Evolutionary conservation across 2,888 invertebrate genomes (phyloP), one percentile per base, ranked within the genome.

Genomic region (Oxycera nigricornis): DNA sequence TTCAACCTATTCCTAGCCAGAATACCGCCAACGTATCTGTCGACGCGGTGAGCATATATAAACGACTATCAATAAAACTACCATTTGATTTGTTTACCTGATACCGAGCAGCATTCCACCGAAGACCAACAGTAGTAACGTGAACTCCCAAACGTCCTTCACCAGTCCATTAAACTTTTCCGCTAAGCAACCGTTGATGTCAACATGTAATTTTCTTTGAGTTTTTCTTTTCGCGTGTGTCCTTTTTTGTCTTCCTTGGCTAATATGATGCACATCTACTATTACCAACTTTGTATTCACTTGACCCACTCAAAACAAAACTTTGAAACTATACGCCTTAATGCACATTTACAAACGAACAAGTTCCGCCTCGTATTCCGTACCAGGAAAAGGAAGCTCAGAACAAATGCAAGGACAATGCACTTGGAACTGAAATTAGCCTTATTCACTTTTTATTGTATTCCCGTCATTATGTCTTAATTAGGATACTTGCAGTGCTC

Each of bases 81-180:
- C 68, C 30, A 14, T 50, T 68, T 50, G 52, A 68, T 68, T 68
- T 68, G 68, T 68, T 68, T 68, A 68, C 68, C 46, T 68, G 46
- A n/a, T 46, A 17, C 17, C 46, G 46, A 46, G 14, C 4, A 7
- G n/a, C 46, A 2, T 46, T 17, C 46, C 17, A 35, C 35, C 11
- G 35, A 35, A 46, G 14, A 14, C 46, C 46, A 17, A 11, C 17
- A 17, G 14, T n/a, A 7, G 11, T 46, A 46, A 7, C 14, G 46
- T 14, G 46, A n/a, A 46, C 46, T 3, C 6, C 46, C 14, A 17
- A 2, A 11, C 46, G 46, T 46, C 46, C 46, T 46, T 46, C 46
- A 46, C 46, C 11, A 14, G 46, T 46, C 46, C 11, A 14, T 46
- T 46, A 14, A 46, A 17, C 46, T 46, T 17, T n/a, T 46, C 17